Percentiles rank a stretch among this genome's conserved stretches.
Conservation (phyloP, 2,888 invertebrate species). For the Macaria notata region DNA sequence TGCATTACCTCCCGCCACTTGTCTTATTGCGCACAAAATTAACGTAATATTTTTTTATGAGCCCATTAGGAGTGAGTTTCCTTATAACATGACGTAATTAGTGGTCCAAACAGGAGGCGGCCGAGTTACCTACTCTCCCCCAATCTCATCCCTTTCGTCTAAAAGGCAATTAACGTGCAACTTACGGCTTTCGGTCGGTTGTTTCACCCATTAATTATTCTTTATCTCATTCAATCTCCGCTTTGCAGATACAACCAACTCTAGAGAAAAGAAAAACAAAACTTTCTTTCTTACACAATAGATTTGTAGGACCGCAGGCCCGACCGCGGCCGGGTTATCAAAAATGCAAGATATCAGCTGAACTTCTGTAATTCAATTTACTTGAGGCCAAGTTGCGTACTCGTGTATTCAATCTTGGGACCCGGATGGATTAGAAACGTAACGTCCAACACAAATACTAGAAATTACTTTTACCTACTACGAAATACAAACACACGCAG, state of each 20-base stretch:
- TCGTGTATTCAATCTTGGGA: constrained; percentile 21
- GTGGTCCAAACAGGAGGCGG: constrained; percentile 34
- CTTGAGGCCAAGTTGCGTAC: constrained; percentile 25
- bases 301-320: constrained; percentile 16
- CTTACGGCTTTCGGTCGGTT: constrained; percentile 33
- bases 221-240: constrained; percentile 27
- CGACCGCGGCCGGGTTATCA: constrained; percentile 27
- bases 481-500: too few relatives aligned
- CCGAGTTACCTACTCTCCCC: constrained; percentile 30
- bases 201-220: constrained; percentile 33
- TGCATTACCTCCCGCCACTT: background rate
- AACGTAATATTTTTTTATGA: constrained; percentile 3
- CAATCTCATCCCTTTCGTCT: constrained; percentile 46
- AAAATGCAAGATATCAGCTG: constrained; percentile 29
- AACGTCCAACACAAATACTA: constrained; percentile 3
- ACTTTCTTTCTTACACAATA: constrained; percentile 28
- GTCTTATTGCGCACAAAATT: background rate
- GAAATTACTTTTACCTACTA: too few relatives aligned
- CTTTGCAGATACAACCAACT: constrained; percentile 18
- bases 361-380: constrained; percentile 32
- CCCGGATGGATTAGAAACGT: constrained; percentile 16
- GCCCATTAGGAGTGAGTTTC: constrained; percentile 4
- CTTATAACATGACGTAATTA: constrained; percentile 31
- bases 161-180: constrained; percentile 41
- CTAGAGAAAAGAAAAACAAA: constrained; percentile 22